Evolutionary conservation across 2,888 invertebrate species (phyloP), one percentile per base, ranked within the genome.

Genomic region (Metacarcinus magister): DNA sequence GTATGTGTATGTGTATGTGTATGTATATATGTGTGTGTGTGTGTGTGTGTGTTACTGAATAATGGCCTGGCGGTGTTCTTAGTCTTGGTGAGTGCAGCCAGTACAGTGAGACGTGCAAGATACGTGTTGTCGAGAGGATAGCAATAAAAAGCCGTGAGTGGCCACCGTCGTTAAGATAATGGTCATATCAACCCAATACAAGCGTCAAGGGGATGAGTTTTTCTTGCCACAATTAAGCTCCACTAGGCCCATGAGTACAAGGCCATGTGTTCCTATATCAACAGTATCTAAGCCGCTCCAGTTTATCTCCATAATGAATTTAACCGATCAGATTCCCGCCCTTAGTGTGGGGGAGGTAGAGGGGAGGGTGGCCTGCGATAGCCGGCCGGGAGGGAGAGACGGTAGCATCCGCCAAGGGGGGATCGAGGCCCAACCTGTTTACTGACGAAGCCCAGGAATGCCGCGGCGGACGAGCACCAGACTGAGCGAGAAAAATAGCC

Each of bases 291-390:
- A 92, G 60, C 92, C 28, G 48, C 54, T 16, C 32, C 5, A 28
- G 48, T 92, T 39, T 92, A 92, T 92, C 92, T 92, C 92, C 39
- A 92, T 92, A 92, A 92, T 92, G 92, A 92, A 48, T 60, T 60
- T 32, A 39, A 39, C 54, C 32, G 19, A 54, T 92, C 28, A 60
- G 32, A 48, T 39, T 60, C 60, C 39, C 0, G 28, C 1, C 54
- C 39, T 23, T 28, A 54, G 44, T 44, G 19, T 91, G 44, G 23
- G 8, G 44, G 13, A 19, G 91, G 91, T 54, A 89, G 44, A 28
- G 91, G 44, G 44, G 91, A 91, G n/a, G 28, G 91, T 91, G n/a
- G 91, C 46, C 48, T 91, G 91, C n/a, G 10, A n/a, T 91, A 39
- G 87, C 87, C 39, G 87, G 13, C 39, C 39, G 92, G 92, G 48